Evolutionary conservation across 2,888 invertebrate genomes (phyloP).

Genomic region (Lithophane leautieri): DNA sequence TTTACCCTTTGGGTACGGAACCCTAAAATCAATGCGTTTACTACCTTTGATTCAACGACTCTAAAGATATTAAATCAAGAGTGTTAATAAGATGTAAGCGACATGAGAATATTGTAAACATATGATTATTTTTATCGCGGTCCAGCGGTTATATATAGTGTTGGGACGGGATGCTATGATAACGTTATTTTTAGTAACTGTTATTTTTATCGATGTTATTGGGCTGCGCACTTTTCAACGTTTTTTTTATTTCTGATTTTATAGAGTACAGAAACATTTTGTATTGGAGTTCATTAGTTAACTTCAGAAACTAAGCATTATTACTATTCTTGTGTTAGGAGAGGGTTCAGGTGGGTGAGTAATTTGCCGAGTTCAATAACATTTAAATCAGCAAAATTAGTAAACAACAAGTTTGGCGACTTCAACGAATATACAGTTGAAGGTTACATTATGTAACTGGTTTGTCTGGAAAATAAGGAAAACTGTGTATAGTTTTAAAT

Average conservation of each 20-base stretch:
- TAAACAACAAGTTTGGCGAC: background rate
- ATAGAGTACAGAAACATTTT: background rate
- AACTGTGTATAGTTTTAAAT: background rate
- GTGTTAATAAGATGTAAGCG: slow-evolving; percentile 22
- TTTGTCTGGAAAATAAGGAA: background rate
- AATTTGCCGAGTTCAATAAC: background rate
- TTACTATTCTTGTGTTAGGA: background rate
- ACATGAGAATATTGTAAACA: slow-evolving; percentile 17
- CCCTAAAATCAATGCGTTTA: background rate
- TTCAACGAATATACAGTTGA: background rate
- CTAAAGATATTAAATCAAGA: background rate
- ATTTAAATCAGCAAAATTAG: background rate
- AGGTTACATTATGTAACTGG: background rate
- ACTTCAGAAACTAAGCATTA: background rate
- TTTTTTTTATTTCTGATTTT: background rate
- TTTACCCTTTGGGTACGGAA: too few species aligned
- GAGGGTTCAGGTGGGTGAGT: background rate
- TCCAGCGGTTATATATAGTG: slow-evolving; percentile 31
- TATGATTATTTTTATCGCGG: slow-evolving; percentile 27
- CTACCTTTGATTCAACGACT: background rate
- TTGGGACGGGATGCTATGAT: background rate
- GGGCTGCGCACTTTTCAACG: too few species aligned
- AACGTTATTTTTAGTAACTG: slow-evolving; percentile 37
- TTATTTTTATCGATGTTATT: slow-evolving; percentile 12
- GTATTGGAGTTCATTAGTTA: background rate